Percentiles rank a stretch among this genome's conserved stretches.
Conservation (phyloP, 2,888 invertebrate genomes). For the Melanargia galathea region DNA sequence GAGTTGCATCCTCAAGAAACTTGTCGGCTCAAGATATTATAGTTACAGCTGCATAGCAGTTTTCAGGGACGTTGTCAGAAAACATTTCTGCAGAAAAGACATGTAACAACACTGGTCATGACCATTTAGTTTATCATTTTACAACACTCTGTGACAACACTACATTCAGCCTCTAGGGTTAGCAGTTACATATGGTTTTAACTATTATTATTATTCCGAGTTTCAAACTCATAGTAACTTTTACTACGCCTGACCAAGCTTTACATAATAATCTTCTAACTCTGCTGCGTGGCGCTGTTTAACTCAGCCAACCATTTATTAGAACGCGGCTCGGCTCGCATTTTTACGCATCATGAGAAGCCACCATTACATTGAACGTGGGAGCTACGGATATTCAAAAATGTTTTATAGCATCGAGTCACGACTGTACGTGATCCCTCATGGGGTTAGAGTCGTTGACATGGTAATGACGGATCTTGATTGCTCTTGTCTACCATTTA, state of each 20-base stretch:
- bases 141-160: too few relatives aligned
- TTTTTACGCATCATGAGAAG: background rate
- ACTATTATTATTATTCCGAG: too few relatives aligned
- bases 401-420: slow-evolving; percentile 62
- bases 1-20: background rate
- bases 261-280: background rate
- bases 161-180: too few relatives aligned
- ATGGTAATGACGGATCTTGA: slow-evolving; percentile 39
- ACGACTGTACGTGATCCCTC: slow-evolving; percentile 50
- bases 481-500: slow-evolving; percentile 24
- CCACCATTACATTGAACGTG: slow-evolving; percentile 58
- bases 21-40: background rate
- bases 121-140: too few relatives aligned
- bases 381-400: slow-evolving; percentile 55
- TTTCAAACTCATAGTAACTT: too few relatives aligned
- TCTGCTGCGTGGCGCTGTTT: background rate
- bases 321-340: background rate
- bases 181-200: too few relatives aligned
- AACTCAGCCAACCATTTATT: background rate
- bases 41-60: background rate
- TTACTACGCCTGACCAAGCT: too few relatives aligned
- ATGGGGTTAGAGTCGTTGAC: slow-evolving; percentile 39
- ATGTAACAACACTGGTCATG: too few relatives aligned
- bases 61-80: background rate
- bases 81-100: too few relatives aligned